Base-by-base conservation (phyloP, 2,113 vertebrate genomes). In the Phycodurus eques region DNA sequence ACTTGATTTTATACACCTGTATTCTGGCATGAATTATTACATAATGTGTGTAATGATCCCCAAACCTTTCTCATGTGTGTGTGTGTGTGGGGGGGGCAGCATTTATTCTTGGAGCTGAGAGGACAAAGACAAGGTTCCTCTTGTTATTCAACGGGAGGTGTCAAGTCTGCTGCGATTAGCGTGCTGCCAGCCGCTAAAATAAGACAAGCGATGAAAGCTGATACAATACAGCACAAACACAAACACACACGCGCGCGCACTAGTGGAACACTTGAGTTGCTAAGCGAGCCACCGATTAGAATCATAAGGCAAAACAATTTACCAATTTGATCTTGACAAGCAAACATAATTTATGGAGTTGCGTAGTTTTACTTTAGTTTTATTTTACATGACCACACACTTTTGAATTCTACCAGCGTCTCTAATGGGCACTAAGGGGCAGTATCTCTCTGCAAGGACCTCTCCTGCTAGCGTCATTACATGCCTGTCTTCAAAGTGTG, bases 171-270 rank as follows among this genome's bases (percentile, higher is more conserved):
- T 0, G 62, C 59, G 84, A 85, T 85, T 80, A 80, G 73, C 64
- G 57, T 3, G 57, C 31, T 1, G 75, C 57, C 57, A 33, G 31
- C 22, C 57, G 65, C 78, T 90, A 89, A 88, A 90, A 82, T 79
- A 89, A 90, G 86, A 69, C 74, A 2, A 57, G 56, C 44, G 73
- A 49, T 82, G 85, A 83, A 89, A 90, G 80, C 43, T 83, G 83
- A 87, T 82, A 79, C 78, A 47, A 44, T 46, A 63, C 63, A 31
- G 44, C 35, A 65, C 68, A 27, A 1, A 61, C n/a, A 27, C n/a
- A 53, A 53, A 19, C 12, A 53, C n/a, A 53, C 51, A 53, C 51
- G 8, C 51, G 19, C 19, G 20, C 19, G 44, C 44, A 27, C 27
- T 27, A 46, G 5, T 11, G 44, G 9, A 46, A 46, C 9, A 12